Evolutionary conservation across 2,888 invertebrate species (phyloP).

Genomic region (Vandiemenella viatica): DNA sequence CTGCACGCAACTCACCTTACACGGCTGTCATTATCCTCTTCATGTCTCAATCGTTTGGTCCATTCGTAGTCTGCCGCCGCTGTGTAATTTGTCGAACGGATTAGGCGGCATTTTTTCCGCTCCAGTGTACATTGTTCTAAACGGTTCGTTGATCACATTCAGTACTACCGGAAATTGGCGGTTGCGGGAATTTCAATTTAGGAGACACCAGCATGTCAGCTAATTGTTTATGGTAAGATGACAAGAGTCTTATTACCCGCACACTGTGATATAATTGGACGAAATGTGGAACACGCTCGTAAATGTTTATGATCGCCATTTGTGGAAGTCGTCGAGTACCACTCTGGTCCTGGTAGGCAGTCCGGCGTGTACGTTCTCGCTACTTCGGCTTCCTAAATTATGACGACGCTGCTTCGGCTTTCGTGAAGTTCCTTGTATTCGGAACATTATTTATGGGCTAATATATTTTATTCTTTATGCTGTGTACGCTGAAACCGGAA

Average conservation of each 20-base stretch:
- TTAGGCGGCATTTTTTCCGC: too few species aligned
- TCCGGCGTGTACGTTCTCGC: neutral
- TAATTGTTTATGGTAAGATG: too few species aligned
- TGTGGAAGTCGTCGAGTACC: neutral
- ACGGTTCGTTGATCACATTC: too few species aligned
- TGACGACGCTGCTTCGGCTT: neutral
- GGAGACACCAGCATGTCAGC: too few species aligned
- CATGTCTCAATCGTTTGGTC: conserved; percentile 11
- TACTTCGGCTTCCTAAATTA: neutral
- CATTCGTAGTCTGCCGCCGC: too few species aligned
- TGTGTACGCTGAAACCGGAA: too few species aligned
- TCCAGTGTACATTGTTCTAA: too few species aligned
- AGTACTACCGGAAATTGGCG: too few species aligned
- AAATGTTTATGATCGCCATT: neutral
- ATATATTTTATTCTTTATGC: neutral
- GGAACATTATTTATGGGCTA: neutral
- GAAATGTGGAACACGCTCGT: neutral
- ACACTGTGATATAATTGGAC: neutral
- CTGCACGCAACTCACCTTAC: conserved; percentile 4
- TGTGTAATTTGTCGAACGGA: too few species aligned
- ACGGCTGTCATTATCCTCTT: conserved; percentile 6
- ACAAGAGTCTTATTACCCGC: neutral
- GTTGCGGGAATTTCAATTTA: too few species aligned
- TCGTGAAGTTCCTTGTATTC: neutral
- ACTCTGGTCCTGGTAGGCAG: neutral